Evolutionary conservation across 2,113 vertebrate genomes (phyloP).

Genomic region (Clarias macrocephalus): DNA sequence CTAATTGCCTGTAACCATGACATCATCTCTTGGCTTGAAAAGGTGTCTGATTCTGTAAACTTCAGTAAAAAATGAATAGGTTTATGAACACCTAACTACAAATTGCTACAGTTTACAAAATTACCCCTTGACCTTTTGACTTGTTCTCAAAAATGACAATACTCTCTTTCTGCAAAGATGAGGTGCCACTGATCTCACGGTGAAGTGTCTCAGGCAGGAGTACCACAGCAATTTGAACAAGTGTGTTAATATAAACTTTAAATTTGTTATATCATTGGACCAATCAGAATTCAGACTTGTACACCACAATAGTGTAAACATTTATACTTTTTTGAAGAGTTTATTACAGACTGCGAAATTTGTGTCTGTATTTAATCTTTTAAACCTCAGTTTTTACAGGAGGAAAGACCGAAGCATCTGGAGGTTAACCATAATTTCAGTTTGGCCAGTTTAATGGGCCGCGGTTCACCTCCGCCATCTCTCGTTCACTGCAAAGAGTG

Average conservation of each 20-base stretch:
- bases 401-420: slow-evolving; percentile 70
- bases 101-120: no score
- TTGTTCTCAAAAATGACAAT: not conserved
- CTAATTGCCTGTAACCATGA: no score
- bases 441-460: slow-evolving; percentile 65
- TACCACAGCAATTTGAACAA: not conserved
- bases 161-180: not conserved
- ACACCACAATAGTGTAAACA: not conserved
- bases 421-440: slow-evolving; percentile 68
- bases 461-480: slow-evolving; percentile 68
- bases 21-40: not conserved
- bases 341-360: not conserved
- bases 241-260: not conserved
- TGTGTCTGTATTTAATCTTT: slow-evolving; percentile 13
- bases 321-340: slow-evolving; percentile 10
- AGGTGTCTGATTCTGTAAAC: not conserved
- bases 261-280: not conserved
- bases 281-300: not conserved
- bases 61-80: not conserved
- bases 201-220: not conserved
- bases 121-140: no score
- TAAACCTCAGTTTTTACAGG: slow-evolving; percentile 67
- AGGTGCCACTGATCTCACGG: no score
- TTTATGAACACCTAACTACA: not conserved
- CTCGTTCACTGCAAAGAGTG: slow-evolving; percentile 54